phyloP scores from a whole-genome alignment of 2,888 invertebrate species.

The Tenthredo distinguenda region DNA sequence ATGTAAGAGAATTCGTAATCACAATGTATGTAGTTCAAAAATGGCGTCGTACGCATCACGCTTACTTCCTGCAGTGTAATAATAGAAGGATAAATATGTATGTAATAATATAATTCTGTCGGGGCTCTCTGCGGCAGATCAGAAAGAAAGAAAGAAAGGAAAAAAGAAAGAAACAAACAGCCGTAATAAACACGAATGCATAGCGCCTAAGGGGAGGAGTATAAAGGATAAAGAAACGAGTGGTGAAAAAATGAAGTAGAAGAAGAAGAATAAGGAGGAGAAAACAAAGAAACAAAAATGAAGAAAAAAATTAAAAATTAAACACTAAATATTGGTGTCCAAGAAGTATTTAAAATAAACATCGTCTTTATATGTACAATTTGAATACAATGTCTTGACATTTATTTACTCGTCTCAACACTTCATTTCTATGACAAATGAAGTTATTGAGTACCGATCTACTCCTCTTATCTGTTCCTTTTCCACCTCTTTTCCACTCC shows the following conservation, averaged over 20 bases:
- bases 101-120: not conserved
- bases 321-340: slow-evolving; percentile 74
- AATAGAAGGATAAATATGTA: slow-evolving; percentile 11
- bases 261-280: not conserved
- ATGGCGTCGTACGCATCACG: slow-evolving; percentile 42
- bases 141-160: not conserved
- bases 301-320: not conserved
- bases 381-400: slow-evolving; percentile 62
- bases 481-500: not conserved
- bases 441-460: not conserved
- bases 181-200: slow-evolving; percentile 30
- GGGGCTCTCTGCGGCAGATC: not conserved
- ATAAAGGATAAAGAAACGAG: slow-evolving; percentile 41
- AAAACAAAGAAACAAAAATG: slow-evolving; percentile 5
- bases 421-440: not conserved
- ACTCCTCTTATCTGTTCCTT: not conserved
- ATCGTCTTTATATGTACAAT: slow-evolving; percentile 76
- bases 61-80: slow-evolving; percentile 21
- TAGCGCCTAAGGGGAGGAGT: slow-evolving; percentile 35
- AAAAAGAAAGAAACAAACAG: not conserved
- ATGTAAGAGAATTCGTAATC: not conserved
- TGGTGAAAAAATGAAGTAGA: slow-evolving; percentile 31
- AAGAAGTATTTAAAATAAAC: slow-evolving; percentile 76
- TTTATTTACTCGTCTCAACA: not conserved
- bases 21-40: slow-evolving; percentile 1